Evolutionary conservation across 2,113 vertebrate genomes (phyloP).

Genomic region (Melanotaenia duboulayi): DNA sequence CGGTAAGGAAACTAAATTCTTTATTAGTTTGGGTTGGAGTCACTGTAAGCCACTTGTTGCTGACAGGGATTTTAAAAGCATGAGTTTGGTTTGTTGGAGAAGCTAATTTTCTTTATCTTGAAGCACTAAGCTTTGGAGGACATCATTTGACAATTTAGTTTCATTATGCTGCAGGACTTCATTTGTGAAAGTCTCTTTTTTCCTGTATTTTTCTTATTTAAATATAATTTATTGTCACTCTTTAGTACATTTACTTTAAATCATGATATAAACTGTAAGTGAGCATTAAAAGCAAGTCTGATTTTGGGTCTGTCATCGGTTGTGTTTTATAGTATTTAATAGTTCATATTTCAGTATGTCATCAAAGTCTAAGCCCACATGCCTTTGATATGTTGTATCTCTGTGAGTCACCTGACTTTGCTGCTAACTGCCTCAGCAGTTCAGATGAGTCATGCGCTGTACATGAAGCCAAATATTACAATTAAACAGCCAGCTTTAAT

Average conservation of each 20-base stretch:
- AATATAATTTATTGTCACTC: not conserved
- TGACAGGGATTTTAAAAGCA: slow-evolving; percentile 1
- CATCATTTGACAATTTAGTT: not conserved
- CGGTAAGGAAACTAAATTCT: slow-evolving; percentile 85
- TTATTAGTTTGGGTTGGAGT: not conserved
- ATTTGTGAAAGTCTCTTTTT: slow-evolving; percentile 6
- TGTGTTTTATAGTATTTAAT: not conserved
- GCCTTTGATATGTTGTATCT: not conserved
- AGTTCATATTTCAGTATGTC: slow-evolving; percentile 12
- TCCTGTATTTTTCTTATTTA: not conserved
- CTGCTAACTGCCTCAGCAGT: slow-evolving; percentile 26
- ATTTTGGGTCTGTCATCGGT: too few species aligned
- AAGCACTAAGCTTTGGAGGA: not conserved
- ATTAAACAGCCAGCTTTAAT: slow-evolving; percentile 3
- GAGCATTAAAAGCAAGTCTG: not conserved
- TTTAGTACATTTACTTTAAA: not conserved
- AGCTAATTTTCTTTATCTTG: not conserved
- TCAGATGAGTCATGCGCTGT: not conserved
- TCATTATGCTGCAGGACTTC: not conserved
- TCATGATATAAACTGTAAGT: not conserved
- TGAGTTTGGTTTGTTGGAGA: not conserved
- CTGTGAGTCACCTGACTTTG: slow-evolving; percentile 29
- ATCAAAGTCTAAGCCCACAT: not conserved
- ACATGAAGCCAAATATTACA: not conserved
- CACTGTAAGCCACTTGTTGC: slow-evolving; percentile 58